A percentile compares a stretch with the other conserved stretches of the same genome.
These are phyloP conservation scores for Diplodus sargus DNA, from an alignment of 2,797 vertebrate species.

Conservation along the genomic window DNA sequence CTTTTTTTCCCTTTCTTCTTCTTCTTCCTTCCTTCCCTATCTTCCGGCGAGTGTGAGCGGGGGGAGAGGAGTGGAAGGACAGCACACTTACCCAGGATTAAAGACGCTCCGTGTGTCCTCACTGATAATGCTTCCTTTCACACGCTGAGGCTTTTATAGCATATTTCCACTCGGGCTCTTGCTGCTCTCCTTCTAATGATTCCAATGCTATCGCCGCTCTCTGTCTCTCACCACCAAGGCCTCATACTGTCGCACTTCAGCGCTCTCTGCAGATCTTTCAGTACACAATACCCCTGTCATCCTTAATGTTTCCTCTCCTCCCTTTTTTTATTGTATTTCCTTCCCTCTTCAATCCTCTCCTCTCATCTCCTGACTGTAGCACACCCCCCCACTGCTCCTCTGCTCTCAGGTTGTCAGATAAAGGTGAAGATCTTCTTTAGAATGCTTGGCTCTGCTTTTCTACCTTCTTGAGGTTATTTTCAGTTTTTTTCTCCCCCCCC, in stretches of 20 bases:
- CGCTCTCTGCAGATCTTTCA: slow-evolving; percentile 45
- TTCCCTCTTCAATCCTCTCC: slow-evolving; percentile 41
- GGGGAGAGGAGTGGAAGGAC: slow-evolving; percentile 40
- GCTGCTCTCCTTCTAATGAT: slow-evolving; percentile 58
- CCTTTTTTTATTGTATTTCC: slow-evolving; percentile 19
- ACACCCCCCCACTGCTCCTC: slow-evolving; percentile 38
- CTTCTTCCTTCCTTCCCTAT: not conserved
- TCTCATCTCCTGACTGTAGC: slow-evolving; percentile 52
- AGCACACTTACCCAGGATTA: slow-evolving; percentile 66
- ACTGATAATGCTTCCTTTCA: slow-evolving; percentile 54
- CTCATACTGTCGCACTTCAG: slow-evolving; percentile 46
- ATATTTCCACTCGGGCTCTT: slow-evolving; percentile 45
- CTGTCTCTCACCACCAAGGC: slow-evolving; percentile 27
- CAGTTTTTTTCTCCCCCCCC: slow-evolving; percentile 10
- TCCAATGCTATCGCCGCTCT: slow-evolving; percentile 53
- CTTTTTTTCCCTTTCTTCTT: not conserved
- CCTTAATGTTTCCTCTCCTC: slow-evolving; percentile 53
- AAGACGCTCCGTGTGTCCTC: slow-evolving; percentile 59
- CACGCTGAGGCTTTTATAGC: slow-evolving; percentile 42
- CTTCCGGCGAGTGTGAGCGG: slow-evolving; percentile 20
- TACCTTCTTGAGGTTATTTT: slow-evolving; percentile 29
- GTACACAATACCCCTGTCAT: slow-evolving; percentile 55
- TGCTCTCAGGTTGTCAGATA: slow-evolving; percentile 76
- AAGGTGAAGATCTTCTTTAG: slow-evolving; percentile 75
- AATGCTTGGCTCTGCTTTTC: slow-evolving; percentile 67